Percentiles rank a stretch among this genome's conserved stretches.
phyloP scores from a whole-genome alignment of 2,797 vertebrate species.

The Corythornis leucogaster region DNA sequence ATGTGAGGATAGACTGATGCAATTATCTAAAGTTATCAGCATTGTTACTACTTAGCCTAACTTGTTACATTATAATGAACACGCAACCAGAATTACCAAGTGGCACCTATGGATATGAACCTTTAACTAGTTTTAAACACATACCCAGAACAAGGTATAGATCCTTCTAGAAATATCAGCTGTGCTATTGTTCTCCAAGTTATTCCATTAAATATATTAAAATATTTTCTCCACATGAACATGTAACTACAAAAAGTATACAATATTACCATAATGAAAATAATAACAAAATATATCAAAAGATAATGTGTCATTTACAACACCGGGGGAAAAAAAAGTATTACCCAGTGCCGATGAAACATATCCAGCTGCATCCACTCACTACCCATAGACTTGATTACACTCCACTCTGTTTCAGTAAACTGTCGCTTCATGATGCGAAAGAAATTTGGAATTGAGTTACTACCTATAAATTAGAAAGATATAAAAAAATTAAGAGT shows the following conservation, averaged over 20 bases:
- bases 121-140: background rate
- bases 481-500: slow-evolving; percentile 14
- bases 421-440: slow-evolving; percentile 96
- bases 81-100: background rate
- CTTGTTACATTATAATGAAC: background rate
- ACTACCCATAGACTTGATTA: slow-evolving; percentile 84
- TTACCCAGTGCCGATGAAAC: slow-evolving; percentile 97
- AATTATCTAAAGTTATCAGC: background rate
- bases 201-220: background rate
- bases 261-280: background rate
- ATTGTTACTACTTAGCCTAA: background rate
- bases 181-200: background rate
- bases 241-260: background rate
- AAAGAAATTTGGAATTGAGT: slow-evolving; percentile 92
- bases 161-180: background rate
- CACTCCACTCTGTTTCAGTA: slow-evolving; percentile 89
- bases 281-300: background rate
- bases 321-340: background rate
- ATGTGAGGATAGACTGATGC: background rate
- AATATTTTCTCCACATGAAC: background rate
- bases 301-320: background rate
- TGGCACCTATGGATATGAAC: background rate
- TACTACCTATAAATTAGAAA: slow-evolving; percentile 83
- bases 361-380: slow-evolving; percentile 89
- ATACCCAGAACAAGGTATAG: background rate